Conservation (phyloP, 2,113 vertebrate species). For the Narcine bancroftii region DNA sequence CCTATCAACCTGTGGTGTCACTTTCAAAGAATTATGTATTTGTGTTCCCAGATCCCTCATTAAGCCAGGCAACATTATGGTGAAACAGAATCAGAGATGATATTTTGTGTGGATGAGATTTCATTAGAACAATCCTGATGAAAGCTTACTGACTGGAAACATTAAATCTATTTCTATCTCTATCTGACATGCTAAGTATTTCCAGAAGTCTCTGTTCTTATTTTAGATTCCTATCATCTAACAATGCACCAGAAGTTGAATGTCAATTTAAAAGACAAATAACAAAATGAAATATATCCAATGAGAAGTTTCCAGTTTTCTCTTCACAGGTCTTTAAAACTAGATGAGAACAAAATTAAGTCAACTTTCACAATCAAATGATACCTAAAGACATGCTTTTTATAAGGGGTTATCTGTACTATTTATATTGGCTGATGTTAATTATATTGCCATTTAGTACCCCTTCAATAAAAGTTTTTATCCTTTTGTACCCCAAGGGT, state of each 20-base stretch:
- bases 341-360: background rate
- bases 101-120: no score
- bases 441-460: conserved; percentile 1
- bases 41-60: no score
- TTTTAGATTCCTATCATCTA: no score
- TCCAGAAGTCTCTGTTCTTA: no score
- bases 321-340: background rate
- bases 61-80: no score
- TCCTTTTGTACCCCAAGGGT: conserved; percentile 58
- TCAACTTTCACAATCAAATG: background rate
- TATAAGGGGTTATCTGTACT: background rate
- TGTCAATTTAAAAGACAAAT: background rate
- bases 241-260: background rate
- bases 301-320: background rate
- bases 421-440: background rate
- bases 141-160: no score
- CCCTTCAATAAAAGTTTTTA: conserved; percentile 38
- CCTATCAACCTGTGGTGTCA: no score
- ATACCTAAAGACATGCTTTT: background rate
- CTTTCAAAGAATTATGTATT: no score
- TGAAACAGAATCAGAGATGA: no score
- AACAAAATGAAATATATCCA: background rate
- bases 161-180: no score
- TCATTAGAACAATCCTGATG: no score
- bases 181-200: no score